phyloP scores from a whole-genome alignment of 2,888 invertebrate species.

The Hypolimnas misippus region DNA sequence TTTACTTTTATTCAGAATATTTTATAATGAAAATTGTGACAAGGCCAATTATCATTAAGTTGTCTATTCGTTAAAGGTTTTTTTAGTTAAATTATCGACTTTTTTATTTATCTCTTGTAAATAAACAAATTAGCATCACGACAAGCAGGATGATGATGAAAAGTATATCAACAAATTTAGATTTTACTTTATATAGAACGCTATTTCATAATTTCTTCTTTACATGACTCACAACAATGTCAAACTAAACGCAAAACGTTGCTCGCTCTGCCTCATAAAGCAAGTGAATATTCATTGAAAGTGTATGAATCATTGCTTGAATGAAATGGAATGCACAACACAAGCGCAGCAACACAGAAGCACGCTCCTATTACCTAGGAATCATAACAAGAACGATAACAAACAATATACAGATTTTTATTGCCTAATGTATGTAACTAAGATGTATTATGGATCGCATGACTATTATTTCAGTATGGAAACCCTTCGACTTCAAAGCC shows the following conservation, averaged over 20 bases:
- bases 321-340: constrained; percentile 36
- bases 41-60: background rate
- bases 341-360: background rate
- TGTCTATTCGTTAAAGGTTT: too few relatives aligned
- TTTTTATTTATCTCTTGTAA: too few relatives aligned
- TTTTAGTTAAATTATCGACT: too few relatives aligned
- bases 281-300: constrained; percentile 35
- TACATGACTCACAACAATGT: constrained; percentile 14
- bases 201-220: constrained; percentile 1
- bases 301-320: constrained; percentile 37
- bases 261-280: constrained; percentile 26
- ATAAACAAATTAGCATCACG: too few relatives aligned
- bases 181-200: background rate
- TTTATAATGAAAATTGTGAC: background rate
- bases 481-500: constrained; percentile 16
- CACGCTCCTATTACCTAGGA: constrained; percentile 56
- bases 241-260: constrained; percentile 17
- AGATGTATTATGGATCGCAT: constrained; percentile 41
- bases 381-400: constrained; percentile 44
- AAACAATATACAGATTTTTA: constrained; percentile 55
- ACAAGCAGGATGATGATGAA: too few relatives aligned
- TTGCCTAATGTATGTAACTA: constrained; percentile 58
- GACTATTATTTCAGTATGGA: constrained; percentile 42
- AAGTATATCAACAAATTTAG: too few relatives aligned
- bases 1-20: background rate